Evolutionary conservation across 2,113 vertebrate species (phyloP).

Genomic region (Malurus melanocephalus): DNA sequence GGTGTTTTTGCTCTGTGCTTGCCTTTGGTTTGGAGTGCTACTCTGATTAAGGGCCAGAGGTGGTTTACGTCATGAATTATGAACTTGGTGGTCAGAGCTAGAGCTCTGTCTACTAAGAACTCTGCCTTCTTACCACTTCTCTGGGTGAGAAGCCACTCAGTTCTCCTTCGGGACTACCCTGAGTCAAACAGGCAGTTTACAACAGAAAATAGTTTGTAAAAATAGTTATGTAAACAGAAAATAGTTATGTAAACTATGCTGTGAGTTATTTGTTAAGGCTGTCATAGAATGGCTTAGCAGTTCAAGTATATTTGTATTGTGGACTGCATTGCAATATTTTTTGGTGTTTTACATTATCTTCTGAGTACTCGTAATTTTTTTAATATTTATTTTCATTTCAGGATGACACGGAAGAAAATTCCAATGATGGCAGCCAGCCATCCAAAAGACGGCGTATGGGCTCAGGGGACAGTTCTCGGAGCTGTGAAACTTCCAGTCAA

Average conservation of each 20-base stretch:
- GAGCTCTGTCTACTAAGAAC: neutral
- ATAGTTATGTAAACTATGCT: neutral
- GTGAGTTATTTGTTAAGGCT: neutral
- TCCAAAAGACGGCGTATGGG: conserved; percentile 91
- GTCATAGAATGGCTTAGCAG: neutral
- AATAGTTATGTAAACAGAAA: neutral
- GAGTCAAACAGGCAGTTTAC: neutral
- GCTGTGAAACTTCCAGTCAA: conserved; percentile 91
- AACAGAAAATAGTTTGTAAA: neutral
- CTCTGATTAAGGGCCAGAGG: neutral
- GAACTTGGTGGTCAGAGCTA: neutral
- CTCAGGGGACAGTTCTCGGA: conserved; percentile 94
- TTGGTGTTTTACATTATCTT: neutral
- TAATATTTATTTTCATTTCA: neutral
- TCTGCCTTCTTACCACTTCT: accelerated
- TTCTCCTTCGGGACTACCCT: neutral
- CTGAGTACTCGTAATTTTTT: neutral
- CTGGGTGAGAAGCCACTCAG: neutral
- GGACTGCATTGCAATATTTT: neutral
- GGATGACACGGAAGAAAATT: conserved; percentile 90
- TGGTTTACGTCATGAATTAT: neutral
- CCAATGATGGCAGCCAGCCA: conserved; percentile 90
- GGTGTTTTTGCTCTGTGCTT: neutral
- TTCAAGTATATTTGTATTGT: neutral
- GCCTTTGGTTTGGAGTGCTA: neutral